Conservation (phyloP, 2,113 vertebrate species). For the Nannospalax galili region DNA sequence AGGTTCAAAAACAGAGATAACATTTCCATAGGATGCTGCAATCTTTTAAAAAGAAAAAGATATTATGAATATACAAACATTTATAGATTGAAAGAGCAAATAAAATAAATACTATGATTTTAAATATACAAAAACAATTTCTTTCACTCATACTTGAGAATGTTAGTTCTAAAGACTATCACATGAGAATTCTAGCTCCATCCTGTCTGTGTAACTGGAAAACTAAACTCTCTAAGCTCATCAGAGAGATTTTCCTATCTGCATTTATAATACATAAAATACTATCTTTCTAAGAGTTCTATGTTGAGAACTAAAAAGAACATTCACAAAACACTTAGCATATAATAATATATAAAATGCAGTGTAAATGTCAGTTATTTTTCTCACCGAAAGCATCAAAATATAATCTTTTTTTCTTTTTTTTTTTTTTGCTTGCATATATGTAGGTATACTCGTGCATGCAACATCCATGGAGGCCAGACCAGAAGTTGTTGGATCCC, state of each 20-base stretch:
- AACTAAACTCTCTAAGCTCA: neutral
- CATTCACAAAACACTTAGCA: neutral
- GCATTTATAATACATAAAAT: neutral
- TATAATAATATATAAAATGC: neutral
- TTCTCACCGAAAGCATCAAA: neutral
- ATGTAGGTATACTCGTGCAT: too few species aligned
- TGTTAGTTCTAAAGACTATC: neutral
- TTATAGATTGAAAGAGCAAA: constrained; percentile 49
- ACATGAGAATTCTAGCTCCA: constrained; percentile 20
- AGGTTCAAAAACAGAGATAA: constrained; percentile 96
- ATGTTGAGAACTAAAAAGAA: constrained; percentile 24
- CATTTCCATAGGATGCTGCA: constrained; percentile 97
- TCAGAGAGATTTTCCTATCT: neutral
- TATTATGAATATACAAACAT: constrained; percentile 42
- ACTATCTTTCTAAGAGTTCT: neutral
- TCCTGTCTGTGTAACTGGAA: neutral
- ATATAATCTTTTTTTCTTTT: neutral
- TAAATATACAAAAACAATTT: constrained; percentile 39
- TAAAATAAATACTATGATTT: constrained; percentile 47
- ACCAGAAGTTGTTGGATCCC: too few species aligned
- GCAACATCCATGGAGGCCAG: too few species aligned
- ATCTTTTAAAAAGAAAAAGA: constrained; percentile 88
- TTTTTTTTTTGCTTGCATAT: too few species aligned
- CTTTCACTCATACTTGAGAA: neutral
- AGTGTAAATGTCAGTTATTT: constrained; percentile 12